A percentile compares a stretch with the other conserved stretches of the same genome.
Evolutionary conservation across 2,888 invertebrate genomes (phyloP).

Genomic region (Agrochola macilenta): DNA sequence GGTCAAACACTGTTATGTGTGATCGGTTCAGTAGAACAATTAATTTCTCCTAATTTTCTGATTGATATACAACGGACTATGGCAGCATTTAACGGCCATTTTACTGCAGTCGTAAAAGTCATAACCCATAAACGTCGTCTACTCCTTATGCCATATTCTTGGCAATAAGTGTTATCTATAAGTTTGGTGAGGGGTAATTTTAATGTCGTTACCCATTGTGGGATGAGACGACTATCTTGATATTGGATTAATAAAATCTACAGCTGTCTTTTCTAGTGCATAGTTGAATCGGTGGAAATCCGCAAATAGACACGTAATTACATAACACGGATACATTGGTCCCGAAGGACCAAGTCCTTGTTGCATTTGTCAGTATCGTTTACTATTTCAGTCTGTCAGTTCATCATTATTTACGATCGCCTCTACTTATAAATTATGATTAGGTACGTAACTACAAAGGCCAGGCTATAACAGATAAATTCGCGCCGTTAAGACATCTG

Average conservation of each 20-base stretch:
- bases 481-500: constrained; percentile 43
- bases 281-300: not conserved
- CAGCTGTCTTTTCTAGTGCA: not conserved
- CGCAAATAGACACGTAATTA: not conserved
- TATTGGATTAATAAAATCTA: constrained; percentile 27
- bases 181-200: constrained; percentile 37
- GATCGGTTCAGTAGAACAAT: constrained; percentile 58
- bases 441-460: constrained; percentile 18
- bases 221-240: constrained; percentile 26
- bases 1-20: constrained; percentile 43
- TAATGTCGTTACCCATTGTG: constrained; percentile 49
- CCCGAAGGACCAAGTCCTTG: not conserved
- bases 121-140: constrained; percentile 72
- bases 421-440: constrained; percentile 18
- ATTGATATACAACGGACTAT: constrained; percentile 63
- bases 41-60: constrained; percentile 67
- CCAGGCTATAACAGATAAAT: constrained; percentile 29
- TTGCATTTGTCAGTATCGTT: not conserved
- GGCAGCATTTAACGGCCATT: constrained; percentile 71
- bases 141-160: constrained; percentile 67
- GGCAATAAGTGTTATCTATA: constrained; percentile 40
- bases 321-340: not conserved
- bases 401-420: constrained; percentile 1
- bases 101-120: constrained; percentile 73
- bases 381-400: not conserved